Evolutionary conservation across 2,888 invertebrate genomes (phyloP), one percentile per base, ranked within the genome.

Genomic region (Himalopsyche anomala): DNA sequence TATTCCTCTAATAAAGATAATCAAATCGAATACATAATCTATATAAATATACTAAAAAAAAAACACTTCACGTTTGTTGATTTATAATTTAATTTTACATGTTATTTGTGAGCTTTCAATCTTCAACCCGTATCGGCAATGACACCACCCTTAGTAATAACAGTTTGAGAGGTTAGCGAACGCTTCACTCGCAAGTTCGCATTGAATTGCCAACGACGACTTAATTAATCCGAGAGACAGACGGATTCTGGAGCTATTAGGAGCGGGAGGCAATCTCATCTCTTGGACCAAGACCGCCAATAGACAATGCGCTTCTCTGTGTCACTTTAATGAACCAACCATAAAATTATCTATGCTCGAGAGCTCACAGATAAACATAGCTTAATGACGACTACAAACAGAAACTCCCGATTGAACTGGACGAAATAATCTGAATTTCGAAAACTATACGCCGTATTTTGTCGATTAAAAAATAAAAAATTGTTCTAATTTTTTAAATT

Each of bases 261-360:
- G 15, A 74, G 36, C 36, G 74, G 15, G 74, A 74, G 36, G 74
- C 74, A 74, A 74, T 74, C 74, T 74, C 74, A 74, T 74, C 38
- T 28, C 74, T 74, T 74, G 74, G 74, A 36, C 74, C 38, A 74
- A 74, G 74, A 74, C 28, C 19, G 74, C 38, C 74, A 38, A 36
- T 74, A 74, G 74, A 74, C 74, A 74, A 74, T 74, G 74, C 74
- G 74, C 74, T 74, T 36, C 74, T 74, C 74, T 74, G 74, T 74
- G 36, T 74, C 36, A 74, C 74, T 74, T 74, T 74, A 74, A 74
- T 19, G 74, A 74, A 74, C 74, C 36, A 74, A 74, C 74, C 74
- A 74, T 74, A 74, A 74, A 74, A 74, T 74, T 74, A 74, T 74
- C 74, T 38, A 74, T 74, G 74, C 74, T 74, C 38, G 12, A 38